Percentiles rank a stretch among this genome's conserved stretches.
Evolutionary conservation across 92 coral and sea anemone species (phyloP).

Genomic region (Epizoanthus illoricatus): DNA sequence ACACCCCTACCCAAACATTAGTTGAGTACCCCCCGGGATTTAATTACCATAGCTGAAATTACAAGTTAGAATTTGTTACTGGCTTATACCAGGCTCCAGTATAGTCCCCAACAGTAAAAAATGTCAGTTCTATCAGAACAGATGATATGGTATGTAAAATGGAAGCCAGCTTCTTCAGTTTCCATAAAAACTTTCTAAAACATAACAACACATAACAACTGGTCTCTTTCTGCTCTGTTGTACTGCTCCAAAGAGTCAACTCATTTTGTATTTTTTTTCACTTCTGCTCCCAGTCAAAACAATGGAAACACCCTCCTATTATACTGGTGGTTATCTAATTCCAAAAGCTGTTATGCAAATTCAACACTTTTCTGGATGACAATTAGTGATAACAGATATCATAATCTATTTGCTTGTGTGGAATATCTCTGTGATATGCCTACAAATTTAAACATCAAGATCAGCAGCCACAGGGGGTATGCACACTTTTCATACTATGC

Average conservation of each 20-base stretch:
- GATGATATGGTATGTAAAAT: no score
- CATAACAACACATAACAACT: neutral
- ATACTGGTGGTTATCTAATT: neutral
- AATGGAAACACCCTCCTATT: neutral
- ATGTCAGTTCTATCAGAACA: no score
- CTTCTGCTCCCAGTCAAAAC: neutral
- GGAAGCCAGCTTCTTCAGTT: no score
- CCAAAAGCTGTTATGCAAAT: constrained; percentile 11
- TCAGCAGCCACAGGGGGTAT: neutral
- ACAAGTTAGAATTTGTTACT: no score
- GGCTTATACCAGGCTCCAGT: no score
- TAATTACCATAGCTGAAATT: no score
- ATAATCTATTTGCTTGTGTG: no score
- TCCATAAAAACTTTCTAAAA: neutral
- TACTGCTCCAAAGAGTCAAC: neutral
- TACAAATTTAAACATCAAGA: neutral
- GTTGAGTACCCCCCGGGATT: no score
- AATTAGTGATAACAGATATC: neutral
- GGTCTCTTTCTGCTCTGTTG: neutral
- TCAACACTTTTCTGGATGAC: neutral
- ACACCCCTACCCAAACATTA: no score
- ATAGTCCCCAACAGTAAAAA: no score
- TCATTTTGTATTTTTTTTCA: neutral
- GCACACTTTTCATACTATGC: neutral
- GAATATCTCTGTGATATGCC: neutral